These are phyloP conservation scores for Spermophilus dauricus DNA, from an alignment of 2,113 vertebrate genomes.

Conservation along the genomic window DNA sequence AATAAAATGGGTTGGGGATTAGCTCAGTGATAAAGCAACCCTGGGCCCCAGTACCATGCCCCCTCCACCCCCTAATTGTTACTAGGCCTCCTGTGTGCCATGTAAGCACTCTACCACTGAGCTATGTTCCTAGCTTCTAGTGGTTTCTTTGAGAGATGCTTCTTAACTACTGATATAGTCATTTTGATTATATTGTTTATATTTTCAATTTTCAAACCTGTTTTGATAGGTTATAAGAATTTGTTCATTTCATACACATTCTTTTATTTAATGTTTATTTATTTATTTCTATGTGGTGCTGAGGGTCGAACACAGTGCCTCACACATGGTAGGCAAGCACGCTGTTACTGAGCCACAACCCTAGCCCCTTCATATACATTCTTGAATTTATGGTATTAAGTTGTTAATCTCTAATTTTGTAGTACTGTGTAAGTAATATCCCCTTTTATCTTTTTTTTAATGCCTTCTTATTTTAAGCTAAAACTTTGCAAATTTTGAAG, in stretches of 20 bases:
- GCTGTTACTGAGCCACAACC: no score
- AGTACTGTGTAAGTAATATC: background rate
- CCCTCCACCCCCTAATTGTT: no score
- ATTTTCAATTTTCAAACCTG: constrained; percentile 37
- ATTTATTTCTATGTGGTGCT: no score
- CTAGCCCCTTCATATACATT: background rate
- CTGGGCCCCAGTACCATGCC: no score
- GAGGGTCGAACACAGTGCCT: no score
- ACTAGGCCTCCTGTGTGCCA: background rate
- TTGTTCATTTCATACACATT: constrained; percentile 2
- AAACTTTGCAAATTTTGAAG: background rate
- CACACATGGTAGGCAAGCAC: no score
- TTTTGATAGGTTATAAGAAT: constrained; percentile 33
- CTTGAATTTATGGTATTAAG: constrained; percentile 38
- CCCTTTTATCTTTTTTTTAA: background rate
- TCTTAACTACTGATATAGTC: background rate
- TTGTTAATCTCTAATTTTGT: constrained; percentile 53
- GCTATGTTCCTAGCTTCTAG: background rate
- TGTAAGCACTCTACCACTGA: background rate
- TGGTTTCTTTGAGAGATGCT: constrained; percentile 26
- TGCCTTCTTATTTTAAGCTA: background rate
- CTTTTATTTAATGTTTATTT: background rate
- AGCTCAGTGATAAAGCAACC: background rate
- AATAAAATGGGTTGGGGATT: background rate
- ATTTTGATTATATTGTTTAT: constrained; percentile 20